phyloP scores from a whole-genome alignment of 2,113 vertebrate genomes.

The Catharus minimus region DNA sequence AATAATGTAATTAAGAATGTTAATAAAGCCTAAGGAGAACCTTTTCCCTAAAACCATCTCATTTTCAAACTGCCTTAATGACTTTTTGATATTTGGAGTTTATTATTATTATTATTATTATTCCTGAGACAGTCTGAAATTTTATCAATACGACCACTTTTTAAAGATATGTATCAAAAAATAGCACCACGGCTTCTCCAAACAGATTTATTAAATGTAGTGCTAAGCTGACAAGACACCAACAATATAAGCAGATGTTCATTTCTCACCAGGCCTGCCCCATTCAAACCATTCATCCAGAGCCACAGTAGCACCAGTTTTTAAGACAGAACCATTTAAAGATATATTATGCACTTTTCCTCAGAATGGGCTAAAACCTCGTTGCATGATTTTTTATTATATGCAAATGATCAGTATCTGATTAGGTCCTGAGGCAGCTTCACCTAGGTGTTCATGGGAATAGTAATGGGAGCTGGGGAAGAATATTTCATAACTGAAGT shows the following conservation, averaged over 20 bases:
- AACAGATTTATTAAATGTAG: conserved; percentile 40
- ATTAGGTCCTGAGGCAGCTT: conserved; percentile 83
- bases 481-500: conserved; percentile 78
- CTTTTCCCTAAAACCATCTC: conserved; percentile 15
- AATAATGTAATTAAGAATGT: conserved; percentile 51
- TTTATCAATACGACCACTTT: conserved; percentile 65
- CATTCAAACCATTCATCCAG: neutral
- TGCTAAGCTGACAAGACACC: conserved; percentile 45
- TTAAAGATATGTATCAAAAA: conserved; percentile 50
- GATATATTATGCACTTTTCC: conserved; percentile 41
- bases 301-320: conserved; percentile 1
- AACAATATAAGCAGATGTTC: conserved; percentile 20
- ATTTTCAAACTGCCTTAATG: conserved; percentile 55
- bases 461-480: conserved; percentile 66
- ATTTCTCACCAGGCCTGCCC: conserved; percentile 14
- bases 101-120: conserved; percentile 21
- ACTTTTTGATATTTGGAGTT: conserved; percentile 64
- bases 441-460: conserved; percentile 77
- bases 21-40: conserved; percentile 53
- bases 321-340: conserved; percentile 53
- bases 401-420: conserved; percentile 78
- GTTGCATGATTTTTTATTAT: conserved; percentile 74
- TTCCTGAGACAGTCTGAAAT: conserved; percentile 55
- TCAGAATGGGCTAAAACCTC: conserved; percentile 61
- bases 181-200: neutral